Evolutionary conservation across 2,797 vertebrate species (phyloP).

Genomic region (Babyrousa celebensis): DNA sequence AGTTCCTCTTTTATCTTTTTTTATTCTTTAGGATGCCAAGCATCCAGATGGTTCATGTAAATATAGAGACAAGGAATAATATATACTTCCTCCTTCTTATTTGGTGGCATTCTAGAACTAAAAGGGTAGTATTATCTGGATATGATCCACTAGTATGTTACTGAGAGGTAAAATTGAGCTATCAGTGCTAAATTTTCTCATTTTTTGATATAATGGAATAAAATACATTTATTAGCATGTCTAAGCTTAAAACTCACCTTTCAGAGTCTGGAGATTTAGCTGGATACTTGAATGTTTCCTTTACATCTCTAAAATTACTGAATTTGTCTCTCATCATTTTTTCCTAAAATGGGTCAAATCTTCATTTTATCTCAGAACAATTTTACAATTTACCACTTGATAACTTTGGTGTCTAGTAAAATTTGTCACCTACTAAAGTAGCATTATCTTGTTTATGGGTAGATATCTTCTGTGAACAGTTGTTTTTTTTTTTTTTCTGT

Average conservation of each 20-base stretch:
- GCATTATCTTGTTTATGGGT: neutral
- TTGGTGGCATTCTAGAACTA: neutral
- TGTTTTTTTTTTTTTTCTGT: conserved; percentile 24
- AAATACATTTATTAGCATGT: neutral
- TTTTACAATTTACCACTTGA: neutral
- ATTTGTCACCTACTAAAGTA: neutral
- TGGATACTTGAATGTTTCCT: neutral
- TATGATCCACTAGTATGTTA: neutral
- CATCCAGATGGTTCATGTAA: neutral
- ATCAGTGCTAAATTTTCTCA: neutral
- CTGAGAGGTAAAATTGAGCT: conserved; percentile 17
- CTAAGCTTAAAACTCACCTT: neutral
- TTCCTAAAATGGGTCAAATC: neutral
- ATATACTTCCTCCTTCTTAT: conserved; percentile 8
- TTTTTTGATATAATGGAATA: neutral
- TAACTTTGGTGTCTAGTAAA: conserved; percentile 48
- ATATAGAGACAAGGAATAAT: neutral
- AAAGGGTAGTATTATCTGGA: neutral
- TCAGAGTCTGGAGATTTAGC: conserved; percentile 10
- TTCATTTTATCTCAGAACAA: conserved; percentile 17
- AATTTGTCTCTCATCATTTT: neutral
- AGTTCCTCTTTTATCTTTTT: neutral
- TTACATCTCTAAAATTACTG: conserved; percentile 29
- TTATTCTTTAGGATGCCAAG: neutral
- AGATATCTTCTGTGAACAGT: neutral